A percentile compares a stretch with the other conserved stretches of the same genome.
Conservation (phyloP, 2,888 invertebrate species). For the Acronicta psi region DNA sequence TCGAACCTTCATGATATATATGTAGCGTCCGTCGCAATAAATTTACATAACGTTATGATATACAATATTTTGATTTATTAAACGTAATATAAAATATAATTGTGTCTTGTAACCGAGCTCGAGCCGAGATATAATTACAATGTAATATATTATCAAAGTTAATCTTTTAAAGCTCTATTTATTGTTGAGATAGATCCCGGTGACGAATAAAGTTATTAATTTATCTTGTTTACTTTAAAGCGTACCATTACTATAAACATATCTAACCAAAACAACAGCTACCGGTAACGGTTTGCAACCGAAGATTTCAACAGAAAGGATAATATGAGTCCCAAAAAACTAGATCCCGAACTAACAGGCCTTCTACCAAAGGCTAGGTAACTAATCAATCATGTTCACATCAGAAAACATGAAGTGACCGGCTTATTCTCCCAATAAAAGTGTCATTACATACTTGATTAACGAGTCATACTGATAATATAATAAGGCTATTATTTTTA, state of each 20-base stretch:
- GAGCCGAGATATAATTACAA: too few species aligned
- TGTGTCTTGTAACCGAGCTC: too few species aligned
- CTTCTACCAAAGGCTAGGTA: conserved; percentile 15
- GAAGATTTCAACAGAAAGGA: conserved; percentile 10
- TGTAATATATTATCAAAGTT: too few species aligned
- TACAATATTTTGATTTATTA: too few species aligned
- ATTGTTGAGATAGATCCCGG: too few species aligned
- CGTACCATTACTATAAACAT: not conserved
- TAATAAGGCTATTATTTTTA: conserved; percentile 12
- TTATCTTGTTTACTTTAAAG: too few species aligned
- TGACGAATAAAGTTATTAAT: too few species aligned
- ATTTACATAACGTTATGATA: too few species aligned
- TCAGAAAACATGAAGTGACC: conserved; percentile 33
- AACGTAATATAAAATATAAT: too few species aligned
- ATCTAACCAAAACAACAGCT: not conserved
- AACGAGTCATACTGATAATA: conserved; percentile 20
- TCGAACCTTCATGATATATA: not conserved
- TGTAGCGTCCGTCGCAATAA: too few species aligned
- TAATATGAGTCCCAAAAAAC: conserved; percentile 25
- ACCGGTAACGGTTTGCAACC: not conserved
- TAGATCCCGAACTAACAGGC: conserved; percentile 14
- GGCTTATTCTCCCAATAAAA: conserved; percentile 37
- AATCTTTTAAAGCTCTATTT: too few species aligned
- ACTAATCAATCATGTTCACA: conserved; percentile 44
- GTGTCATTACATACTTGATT: conserved; percentile 44